A percentile compares a stretch with the other conserved stretches of the same genome.
Evolutionary conservation across 2,797 vertebrate genomes (phyloP).

Genomic region (Poliocrania exsul): DNA sequence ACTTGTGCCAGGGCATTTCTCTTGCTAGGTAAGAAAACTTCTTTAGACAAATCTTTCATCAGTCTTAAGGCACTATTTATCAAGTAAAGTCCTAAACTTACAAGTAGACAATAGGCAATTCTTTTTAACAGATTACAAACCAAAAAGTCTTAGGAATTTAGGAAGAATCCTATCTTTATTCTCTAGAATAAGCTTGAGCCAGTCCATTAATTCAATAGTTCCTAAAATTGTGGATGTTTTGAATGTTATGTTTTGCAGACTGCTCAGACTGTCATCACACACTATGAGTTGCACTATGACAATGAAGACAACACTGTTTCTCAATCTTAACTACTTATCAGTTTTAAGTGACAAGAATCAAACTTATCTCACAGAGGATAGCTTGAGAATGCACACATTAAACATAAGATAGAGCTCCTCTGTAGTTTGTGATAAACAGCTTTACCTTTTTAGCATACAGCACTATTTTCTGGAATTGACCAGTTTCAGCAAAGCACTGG

Average conservation of each 20-base stretch:
- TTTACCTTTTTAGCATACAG: conserved; percentile 94
- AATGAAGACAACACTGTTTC: not conserved
- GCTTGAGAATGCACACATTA: not conserved
- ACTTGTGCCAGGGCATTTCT: not conserved
- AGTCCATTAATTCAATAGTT: not conserved
- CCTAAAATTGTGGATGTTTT: not conserved
- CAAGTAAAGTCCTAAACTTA: not conserved
- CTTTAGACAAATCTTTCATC: not conserved
- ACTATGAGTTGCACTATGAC: not conserved
- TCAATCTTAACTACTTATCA: not conserved
- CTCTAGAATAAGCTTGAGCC: not conserved
- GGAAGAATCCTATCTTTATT: not conserved
- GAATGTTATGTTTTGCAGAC: not conserved
- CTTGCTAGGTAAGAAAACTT: not conserved
- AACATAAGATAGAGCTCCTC: not conserved
- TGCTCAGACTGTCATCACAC: not conserved
- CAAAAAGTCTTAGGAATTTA: not conserved
- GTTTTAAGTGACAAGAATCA: not conserved
- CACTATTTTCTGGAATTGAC: conserved; percentile 94
- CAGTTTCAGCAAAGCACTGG: conserved; percentile 95
- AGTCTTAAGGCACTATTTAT: not conserved
- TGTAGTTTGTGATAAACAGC: not conserved
- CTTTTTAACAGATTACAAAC: not conserved
- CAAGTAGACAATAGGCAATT: not conserved
- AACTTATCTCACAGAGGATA: conserved; percentile 17